Base-by-base conservation (phyloP, 2,888 invertebrate species). In the Pristionchus maxplancki region DNA sequence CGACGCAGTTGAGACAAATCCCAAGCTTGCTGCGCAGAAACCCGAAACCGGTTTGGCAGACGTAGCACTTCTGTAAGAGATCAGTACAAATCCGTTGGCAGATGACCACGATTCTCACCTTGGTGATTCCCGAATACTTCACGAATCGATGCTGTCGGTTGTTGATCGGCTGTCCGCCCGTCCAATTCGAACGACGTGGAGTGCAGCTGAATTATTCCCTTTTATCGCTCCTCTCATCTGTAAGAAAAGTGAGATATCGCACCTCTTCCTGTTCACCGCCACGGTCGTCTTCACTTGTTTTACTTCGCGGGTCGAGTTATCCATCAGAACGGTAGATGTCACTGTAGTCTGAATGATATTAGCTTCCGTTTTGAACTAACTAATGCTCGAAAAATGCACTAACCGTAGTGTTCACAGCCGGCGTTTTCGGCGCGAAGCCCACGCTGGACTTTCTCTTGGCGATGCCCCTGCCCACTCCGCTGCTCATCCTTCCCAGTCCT, bases 1-100 rank as follows among this genome's bases (percentile, higher is more conserved):
- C 92, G 50, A 71, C 88, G 88, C 92, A 92, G 81, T 90, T 89
- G n/a, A n/a, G n/a, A n/a, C n/a, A n/a, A 64, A 89, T 50, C 9
- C 91, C 90, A 17, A 13, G 44, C 44, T 28, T n/a, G 44, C 44
- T 6, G 44, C 78, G 20, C 71, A 31, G 88, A 89, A n/a, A 87
- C 78, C n/a, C 88, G 89, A 40, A 90, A 81, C 11, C 87, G 31
- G 13, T 40, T 11, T 24, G 13, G 44, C 78, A 78, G 1, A 78
- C 15, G n/a, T 15, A 28, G 78, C 78, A 78, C 28, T 78, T 78
- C 78, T 78, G 78, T 11, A 78, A n/a, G 28, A 1, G 4, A 37
- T 9, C 1, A 67, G 67, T 40, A 40, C 15, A 37, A 17, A 74
- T 31, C 24, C 37, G 15, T 40, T 20, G 5, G 31, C 34, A 34